Conservation (phyloP, 2,113 vertebrate species). For the Cinclus mexicanus region DNA sequence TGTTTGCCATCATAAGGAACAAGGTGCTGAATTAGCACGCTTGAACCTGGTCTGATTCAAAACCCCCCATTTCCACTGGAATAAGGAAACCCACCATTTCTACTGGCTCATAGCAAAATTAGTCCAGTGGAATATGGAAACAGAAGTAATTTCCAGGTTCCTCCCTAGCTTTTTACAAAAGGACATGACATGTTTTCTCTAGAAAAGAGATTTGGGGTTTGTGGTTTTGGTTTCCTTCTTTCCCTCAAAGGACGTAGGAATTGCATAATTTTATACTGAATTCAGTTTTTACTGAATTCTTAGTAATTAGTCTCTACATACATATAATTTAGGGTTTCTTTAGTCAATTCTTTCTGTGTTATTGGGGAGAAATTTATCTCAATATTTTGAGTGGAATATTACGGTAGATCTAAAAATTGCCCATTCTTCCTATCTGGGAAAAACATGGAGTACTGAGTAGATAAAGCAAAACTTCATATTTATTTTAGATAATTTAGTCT, state of each 20-base stretch:
- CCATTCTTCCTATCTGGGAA: background rate
- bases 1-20: background rate
- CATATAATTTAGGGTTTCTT: background rate
- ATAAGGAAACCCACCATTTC: background rate
- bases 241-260: background rate
- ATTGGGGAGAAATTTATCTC: background rate
- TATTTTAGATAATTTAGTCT: slow-evolving; percentile 37
- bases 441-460: background rate
- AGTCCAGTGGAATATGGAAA: background rate
- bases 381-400: background rate
- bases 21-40: background rate
- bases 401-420: background rate
- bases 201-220: background rate
- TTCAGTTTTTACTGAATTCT: background rate
- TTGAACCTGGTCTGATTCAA: background rate
- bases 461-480: slow-evolving; percentile 24
- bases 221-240: background rate
- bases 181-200: background rate
- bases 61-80: rapidly evolving
- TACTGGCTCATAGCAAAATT: background rate
- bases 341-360: background rate
- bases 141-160: background rate
- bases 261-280: background rate
- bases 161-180: background rate
- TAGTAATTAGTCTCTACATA: background rate